Evolutionary conservation across 2,113 vertebrate genomes (phyloP), one percentile per base, ranked within the genome.

Genomic region (Rhodinocichla rosea): DNA sequence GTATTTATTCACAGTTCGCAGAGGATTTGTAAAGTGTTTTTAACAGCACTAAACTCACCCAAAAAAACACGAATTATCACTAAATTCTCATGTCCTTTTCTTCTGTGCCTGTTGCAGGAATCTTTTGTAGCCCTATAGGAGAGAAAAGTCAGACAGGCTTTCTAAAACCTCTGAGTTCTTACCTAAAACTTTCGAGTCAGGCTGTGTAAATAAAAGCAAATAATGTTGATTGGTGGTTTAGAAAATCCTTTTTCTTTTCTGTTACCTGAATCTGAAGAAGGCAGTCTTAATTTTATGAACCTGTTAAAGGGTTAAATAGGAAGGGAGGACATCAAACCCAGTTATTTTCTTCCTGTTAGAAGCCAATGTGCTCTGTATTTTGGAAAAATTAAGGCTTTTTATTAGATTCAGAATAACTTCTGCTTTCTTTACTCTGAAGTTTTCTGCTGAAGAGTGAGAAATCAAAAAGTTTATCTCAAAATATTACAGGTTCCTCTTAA

Each of bases 61-160:
- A 5, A 52, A 60, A 68, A 37, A 16, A 5, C 24, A 10, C 4
- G 0, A 5, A 2, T 32, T 19, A 24, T 11, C 2, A 0, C 9
- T 60, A 10, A 52, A 0, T 5, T 67, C 45, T 84, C 6, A 0
- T 16, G 3, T n/a, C 16, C 3, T 53, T 40, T 23, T 52, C 26
- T 82, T 28, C 56, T 50, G 7, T 59, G 55, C 15, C 13, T 49
- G 10, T 65, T 74, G 18, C 12, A 47, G 17, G 53, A 62, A 57
- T 49, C 15, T 53, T 63, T 23, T 64, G 18, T 64, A 70, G 27
- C 14, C 7, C 33, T 28, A 6, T 8, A 37, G 35, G 13, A 60
- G 4, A 60, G 33, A 76, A 50, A 69, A 59, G 19, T 20, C 2
- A 23, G 40, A 30, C 18, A 23, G 35, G 4, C 68, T 45, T 65